Conservation (phyloP, 2,113 vertebrate genomes). For the Aptenodytes forsteri region DNA sequence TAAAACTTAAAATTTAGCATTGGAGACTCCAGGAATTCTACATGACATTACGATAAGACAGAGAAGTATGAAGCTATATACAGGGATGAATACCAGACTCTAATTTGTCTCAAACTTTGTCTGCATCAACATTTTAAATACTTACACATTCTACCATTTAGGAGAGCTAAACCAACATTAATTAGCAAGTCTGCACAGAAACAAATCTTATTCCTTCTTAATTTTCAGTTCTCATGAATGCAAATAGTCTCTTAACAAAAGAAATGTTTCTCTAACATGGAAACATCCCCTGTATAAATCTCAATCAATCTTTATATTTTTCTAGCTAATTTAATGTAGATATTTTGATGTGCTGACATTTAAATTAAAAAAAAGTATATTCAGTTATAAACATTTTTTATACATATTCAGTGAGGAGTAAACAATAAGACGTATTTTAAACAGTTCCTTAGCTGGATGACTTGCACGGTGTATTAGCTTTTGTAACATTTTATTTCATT, state of each 20-base stretch:
- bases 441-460: neutral
- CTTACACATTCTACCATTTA: neutral
- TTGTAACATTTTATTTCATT: neutral
- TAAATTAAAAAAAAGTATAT: neutral
- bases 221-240: slow-evolving; percentile 37
- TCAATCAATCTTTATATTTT: neutral
- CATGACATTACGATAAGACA: neutral
- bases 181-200: slow-evolving; percentile 2
- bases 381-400: neutral
- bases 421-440: neutral
- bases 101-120: neutral
- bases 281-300: slow-evolving; percentile 15
- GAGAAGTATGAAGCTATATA: neutral
- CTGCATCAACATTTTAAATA: neutral
- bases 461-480: neutral
- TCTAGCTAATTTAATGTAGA: neutral
- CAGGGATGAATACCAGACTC: neutral
- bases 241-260: slow-evolving; percentile 32
- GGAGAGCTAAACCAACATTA: neutral
- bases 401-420: neutral
- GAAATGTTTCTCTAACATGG: slow-evolving; percentile 24
- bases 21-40: neutral
- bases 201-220: slow-evolving; percentile 20
- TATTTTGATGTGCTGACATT: neutral
- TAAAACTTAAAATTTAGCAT: neutral